phyloP scores from a whole-genome alignment of 1,140 invertebrate genomes.

The Anastrepha ludens region DNA sequence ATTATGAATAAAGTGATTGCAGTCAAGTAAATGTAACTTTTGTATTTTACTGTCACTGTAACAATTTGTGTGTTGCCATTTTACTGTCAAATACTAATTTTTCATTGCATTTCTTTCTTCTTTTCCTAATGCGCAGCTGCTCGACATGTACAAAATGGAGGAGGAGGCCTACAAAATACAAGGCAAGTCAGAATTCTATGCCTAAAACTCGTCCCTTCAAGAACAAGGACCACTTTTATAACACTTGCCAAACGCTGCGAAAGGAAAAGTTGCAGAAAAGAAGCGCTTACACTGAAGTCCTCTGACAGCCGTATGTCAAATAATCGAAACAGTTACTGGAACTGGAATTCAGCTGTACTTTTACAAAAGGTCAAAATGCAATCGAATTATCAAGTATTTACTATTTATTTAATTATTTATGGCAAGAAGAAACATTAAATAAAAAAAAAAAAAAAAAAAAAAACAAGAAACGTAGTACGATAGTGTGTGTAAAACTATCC shows the following conservation, averaged over 20 bases:
- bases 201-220: slow-evolving; percentile 75
- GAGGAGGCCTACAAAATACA: slow-evolving; percentile 94
- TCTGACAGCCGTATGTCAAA: background rate
- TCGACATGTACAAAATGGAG: slow-evolving; percentile 96
- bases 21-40: slow-evolving; percentile 17
- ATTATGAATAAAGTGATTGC: slow-evolving; percentile 14
- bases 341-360: slow-evolving; percentile 46
- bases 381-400: slow-evolving; percentile 56
- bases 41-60: background rate
- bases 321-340: background rate
- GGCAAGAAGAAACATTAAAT: slow-evolving; percentile 37
- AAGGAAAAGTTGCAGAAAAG: background rate
- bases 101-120: background rate
- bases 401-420: slow-evolving; percentile 55
- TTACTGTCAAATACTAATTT: background rate
- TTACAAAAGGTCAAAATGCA: slow-evolving; percentile 54
- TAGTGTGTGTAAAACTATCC: slow-evolving; percentile 35
- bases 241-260: background rate
- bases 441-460: slow-evolving; percentile 2
- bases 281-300: background rate
- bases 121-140: slow-evolving; percentile 78
- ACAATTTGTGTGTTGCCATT: background rate
- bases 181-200: slow-evolving; percentile 92
- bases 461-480: background rate
- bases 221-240: slow-evolving; percentile 28